phyloP scores from a whole-genome alignment of 2,113 vertebrate genomes.

The Reinhardtius hippoglossoides region DNA sequence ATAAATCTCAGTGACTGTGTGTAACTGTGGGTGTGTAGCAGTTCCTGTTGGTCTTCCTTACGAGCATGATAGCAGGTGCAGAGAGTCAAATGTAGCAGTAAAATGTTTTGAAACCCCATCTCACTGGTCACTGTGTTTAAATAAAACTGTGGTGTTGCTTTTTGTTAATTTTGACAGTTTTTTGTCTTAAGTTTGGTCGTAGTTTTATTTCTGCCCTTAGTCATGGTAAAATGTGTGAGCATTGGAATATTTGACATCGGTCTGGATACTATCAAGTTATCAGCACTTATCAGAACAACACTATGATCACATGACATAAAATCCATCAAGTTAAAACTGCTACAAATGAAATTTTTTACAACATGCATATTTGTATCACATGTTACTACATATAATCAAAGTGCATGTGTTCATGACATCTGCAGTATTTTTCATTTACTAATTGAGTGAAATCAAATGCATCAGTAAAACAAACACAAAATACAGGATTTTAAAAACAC shows the following conservation, averaged over 20 bases:
- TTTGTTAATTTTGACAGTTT: background rate
- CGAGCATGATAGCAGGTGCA: constrained; percentile 10
- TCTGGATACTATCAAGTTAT: too few species aligned
- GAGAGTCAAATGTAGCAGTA: constrained; percentile 41
- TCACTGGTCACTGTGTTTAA: constrained; percentile 42
- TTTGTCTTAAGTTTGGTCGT: background rate
- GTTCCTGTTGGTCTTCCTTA: constrained; percentile 55
- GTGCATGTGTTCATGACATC: background rate
- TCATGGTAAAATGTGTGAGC: background rate
- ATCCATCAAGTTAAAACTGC: too few species aligned
- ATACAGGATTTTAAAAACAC: too few species aligned
- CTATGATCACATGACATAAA: too few species aligned
- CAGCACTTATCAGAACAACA: too few species aligned
- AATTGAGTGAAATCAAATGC: background rate
- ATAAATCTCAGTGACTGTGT: constrained; percentile 50
- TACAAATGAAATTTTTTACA: too few species aligned
- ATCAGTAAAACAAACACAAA: too few species aligned
- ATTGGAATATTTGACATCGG: too few species aligned
- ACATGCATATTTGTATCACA: constrained; percentile 13
- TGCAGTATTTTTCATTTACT: background rate
- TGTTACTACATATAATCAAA: background rate
- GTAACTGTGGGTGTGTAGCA: constrained; percentile 41
- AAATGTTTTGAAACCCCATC: constrained; percentile 13
- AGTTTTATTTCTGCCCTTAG: background rate
- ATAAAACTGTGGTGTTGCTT: constrained; percentile 51